Conservation (phyloP, 2,113 vertebrate genomes). For the Chunga burmeisteri region DNA sequence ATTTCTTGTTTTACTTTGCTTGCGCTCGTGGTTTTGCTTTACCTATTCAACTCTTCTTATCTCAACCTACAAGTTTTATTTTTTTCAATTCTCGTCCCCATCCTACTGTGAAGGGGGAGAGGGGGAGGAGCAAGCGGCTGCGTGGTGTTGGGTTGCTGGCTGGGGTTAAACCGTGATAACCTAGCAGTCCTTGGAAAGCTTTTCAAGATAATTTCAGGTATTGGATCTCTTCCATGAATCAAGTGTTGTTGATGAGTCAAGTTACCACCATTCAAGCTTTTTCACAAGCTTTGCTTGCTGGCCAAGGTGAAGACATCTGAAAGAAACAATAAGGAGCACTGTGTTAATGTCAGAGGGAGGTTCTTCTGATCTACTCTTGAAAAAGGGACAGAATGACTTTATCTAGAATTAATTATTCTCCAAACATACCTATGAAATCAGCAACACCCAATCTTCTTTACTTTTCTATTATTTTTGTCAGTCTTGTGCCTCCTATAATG, state of each 20-base stretch:
- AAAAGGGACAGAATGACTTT: not conserved
- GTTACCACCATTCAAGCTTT: not conserved
- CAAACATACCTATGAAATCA: not conserved
- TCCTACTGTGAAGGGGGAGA: too few species aligned
- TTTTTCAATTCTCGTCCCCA: too few species aligned
- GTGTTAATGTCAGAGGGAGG: not conserved
- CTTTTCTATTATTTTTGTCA: not conserved
- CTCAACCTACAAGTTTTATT: too few species aligned
- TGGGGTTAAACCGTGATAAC: too few species aligned
- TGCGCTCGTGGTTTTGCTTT: too few species aligned
- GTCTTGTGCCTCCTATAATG: not conserved
- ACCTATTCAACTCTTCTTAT: too few species aligned
- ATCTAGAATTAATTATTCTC: not conserved
- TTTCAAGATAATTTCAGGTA: not conserved
- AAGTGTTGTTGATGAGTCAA: not conserved
- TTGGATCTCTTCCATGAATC: not conserved
- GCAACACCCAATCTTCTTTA: not conserved
- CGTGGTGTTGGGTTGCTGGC: too few species aligned
- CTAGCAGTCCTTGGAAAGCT: not conserved
- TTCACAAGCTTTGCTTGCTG: not conserved
- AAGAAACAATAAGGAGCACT: not conserved
- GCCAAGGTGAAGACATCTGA: not conserved
- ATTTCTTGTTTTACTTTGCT: too few species aligned
- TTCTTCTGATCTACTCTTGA: not conserved
- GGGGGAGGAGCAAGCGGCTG: too few species aligned